phyloP scores from a whole-genome alignment of 2,113 vertebrate genomes.

The Campylorhamphus procurvoides region DNA sequence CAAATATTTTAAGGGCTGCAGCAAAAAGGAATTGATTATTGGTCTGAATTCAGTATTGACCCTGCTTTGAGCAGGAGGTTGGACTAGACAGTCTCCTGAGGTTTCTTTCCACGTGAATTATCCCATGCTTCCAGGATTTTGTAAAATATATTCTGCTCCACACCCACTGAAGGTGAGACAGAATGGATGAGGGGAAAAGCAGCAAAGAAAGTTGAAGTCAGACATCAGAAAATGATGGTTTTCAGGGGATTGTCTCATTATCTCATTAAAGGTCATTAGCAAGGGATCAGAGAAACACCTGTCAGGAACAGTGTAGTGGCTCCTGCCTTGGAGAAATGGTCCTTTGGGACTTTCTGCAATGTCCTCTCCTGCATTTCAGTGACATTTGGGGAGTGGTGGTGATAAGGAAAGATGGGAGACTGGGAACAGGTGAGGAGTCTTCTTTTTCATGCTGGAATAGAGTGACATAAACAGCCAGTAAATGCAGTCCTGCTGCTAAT shows the following conservation, averaged over 20 bases:
- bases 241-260: not conserved
- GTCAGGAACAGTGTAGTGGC: not conserved
- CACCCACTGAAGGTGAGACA: not conserved
- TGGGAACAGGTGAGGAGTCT: not conserved
- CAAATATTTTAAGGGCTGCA: not conserved
- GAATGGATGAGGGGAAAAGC: not conserved
- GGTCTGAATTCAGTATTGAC: not conserved
- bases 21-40: not conserved
- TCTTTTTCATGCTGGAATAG: not conserved
- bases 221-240: rapidly evolving
- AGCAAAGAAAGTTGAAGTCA: not conserved
- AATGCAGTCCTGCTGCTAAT: not conserved
- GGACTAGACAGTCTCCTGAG: not conserved
- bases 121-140: not conserved
- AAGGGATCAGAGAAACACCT: not conserved
- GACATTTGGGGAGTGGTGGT: not conserved
- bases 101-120: not conserved
- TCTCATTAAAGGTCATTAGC: not conserved
- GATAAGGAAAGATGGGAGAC: not conserved
- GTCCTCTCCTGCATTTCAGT: not conserved
- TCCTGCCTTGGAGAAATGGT: not conserved
- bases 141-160: not conserved
- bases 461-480: not conserved
- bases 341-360: not conserved
- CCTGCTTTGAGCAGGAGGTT: not conserved